Evolutionary conservation across 1,140 invertebrate species (phyloP), one percentile per base, ranked within the genome.

Genomic region (Drosophila navojoa): DNA sequence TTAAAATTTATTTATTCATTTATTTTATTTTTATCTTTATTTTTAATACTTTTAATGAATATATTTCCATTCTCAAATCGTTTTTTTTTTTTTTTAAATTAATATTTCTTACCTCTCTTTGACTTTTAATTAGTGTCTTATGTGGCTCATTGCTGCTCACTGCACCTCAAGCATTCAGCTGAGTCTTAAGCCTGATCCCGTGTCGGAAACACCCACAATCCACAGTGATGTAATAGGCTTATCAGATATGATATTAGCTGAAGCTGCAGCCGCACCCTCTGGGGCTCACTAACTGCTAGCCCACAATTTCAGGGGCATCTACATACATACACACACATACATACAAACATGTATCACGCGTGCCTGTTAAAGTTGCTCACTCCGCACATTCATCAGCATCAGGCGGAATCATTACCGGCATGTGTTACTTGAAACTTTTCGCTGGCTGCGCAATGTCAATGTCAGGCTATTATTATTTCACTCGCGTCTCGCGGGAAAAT

Each of bases 341-440:
- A 29, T 69, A 74, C 10, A 32, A 2, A 7, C 3, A 29, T 69
- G 70, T 64, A 70, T 67, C 77, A 50, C 29, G 42, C 35, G 40
- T 22, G 29, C 27, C 22, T 45, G 71, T 22, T 70, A 52, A 78
- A 53, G 55, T 61, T 71, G 15, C 67, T 61, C 57, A 62, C 32
- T 62, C 77, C 49, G 62, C 44, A 61, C 79, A 77, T 81, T 76
- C 79, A 80, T 77, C 78, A 81, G 77, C 64, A 67, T 40, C 57
- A 71, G 71, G 54, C 38, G 55, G 50, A 79, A 79, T 70, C 76
- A 81, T 86, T 87, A 87, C 82, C 79, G 71, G 71, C 82, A 87
- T 86, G 71, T 86, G 81, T 87, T 86, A 73, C 82, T 69, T 52
- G 72, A 79, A 84, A 84, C 80, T 84, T 84, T 84, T 84, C 80